A percentile compares a stretch with the other conserved stretches of the same genome.
These are phyloP conservation scores for Uloborus diversus DNA, from an alignment of 1,140 invertebrate genomes.

Conservation along the genomic window DNA sequence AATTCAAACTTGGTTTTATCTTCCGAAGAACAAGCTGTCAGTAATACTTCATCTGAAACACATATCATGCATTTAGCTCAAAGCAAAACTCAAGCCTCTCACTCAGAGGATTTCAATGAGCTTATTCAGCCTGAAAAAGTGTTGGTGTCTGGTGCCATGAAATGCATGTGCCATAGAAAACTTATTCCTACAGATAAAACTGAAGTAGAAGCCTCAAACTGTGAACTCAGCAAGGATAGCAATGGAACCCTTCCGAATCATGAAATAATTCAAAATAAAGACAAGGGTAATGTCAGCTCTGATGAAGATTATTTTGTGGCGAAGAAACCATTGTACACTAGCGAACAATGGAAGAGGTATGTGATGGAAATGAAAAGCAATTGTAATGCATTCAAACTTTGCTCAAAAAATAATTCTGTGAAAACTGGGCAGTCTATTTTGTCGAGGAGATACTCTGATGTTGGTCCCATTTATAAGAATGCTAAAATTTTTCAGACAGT, in stretches of 20 bases:
- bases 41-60: neutral
- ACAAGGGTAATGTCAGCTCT: constrained; percentile 6
- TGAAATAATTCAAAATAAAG: neutral
- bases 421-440: neutral
- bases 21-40: neutral
- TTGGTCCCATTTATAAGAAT: neutral
- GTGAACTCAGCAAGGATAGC: neutral
- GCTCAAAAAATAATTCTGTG: neutral
- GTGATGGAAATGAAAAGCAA: constrained; percentile 5
- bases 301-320: constrained; percentile 40
- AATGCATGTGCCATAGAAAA: neutral
- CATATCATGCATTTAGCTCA: neutral
- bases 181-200: neutral
- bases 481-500: neutral
- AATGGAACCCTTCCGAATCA: neutral
- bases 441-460: constrained; percentile 43
- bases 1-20: no score
- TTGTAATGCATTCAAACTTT: neutral
- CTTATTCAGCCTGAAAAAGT: neutral
- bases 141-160: neutral
- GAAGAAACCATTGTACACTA: constrained; percentile 10
- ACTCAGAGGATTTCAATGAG: neutral
- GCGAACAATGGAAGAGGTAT: constrained; percentile 26
- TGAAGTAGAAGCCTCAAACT: neutral
- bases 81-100: neutral